Evolutionary conservation across 2,888 invertebrate genomes (phyloP), one percentile per base, ranked within the genome.

Genomic region (Zhuqinia jingwanae): DNA sequence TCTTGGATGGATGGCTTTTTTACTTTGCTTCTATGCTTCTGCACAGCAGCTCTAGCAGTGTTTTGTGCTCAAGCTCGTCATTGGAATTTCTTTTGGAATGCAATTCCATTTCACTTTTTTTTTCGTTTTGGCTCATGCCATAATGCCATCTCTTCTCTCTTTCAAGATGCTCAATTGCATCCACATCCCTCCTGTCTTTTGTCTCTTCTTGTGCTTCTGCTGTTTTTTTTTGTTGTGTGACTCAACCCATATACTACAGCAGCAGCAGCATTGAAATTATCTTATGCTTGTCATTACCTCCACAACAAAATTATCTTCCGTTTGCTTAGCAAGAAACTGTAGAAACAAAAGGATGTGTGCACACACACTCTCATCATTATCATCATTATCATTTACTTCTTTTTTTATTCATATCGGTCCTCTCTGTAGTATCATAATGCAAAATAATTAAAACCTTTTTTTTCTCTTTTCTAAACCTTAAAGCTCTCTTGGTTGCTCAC

Each of bases 51-150:
- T n/a, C n/a, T n/a, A n/a, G n/a, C n/a, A n/a, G n/a, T n/a, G n/a
- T n/a, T n/a, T n/a, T 17, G n/a, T n/a, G n/a, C 47, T 75, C 15
- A 22, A 75, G 75, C 75, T 75, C 75, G 20, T 82, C 82, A 42
- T 75, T 73, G 82, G 82, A 75, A 82, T 82, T 82, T 82, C 42
- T 0, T 63, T 17, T 58, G 82, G 75, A 75, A 82, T 82, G 82
- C 82, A 82, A 82, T 82, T 82, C 82, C 73, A 82, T 82, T 82
- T 82, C 82, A 82, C 70, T 82, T 82, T 70, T 60, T 63, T 68
- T 58, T 70, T 42, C 30, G 70, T 68, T 50, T 80, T 80, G 80
- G 70, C 68, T 80, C 80, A 68, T 79, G 75, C 75, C 75, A 56
- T 75, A 36, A 36, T 36, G 36, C 36, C 36, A 36, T 53, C 53